phyloP scores from a whole-genome alignment of 2,888 invertebrate species.

The Drosophila ochracea region DNA sequence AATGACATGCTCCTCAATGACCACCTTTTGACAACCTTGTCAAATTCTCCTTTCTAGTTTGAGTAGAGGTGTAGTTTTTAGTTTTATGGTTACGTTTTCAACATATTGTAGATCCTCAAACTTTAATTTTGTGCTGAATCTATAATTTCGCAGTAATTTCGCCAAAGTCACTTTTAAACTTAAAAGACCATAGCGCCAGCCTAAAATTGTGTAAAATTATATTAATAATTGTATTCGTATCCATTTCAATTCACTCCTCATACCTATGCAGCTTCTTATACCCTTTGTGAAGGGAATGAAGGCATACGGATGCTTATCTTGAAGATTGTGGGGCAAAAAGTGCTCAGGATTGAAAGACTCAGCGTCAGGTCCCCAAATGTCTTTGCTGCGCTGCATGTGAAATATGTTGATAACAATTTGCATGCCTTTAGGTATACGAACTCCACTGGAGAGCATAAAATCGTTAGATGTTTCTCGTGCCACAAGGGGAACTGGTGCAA shows the following conservation, averaged over 20 bases:
- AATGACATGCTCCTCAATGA: too few relatives aligned
- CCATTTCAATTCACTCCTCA: not conserved
- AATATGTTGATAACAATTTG: slow-evolving; percentile 18
- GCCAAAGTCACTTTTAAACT: slow-evolving; percentile 16
- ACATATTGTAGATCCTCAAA: slow-evolving; percentile 14
- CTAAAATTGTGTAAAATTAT: not conserved
- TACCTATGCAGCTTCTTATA: slow-evolving; percentile 24
- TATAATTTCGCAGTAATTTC: slow-evolving; percentile 20
- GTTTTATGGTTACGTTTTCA: slow-evolving; percentile 16
- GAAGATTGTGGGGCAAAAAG: slow-evolving; percentile 19
- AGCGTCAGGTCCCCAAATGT: slow-evolving; percentile 25
- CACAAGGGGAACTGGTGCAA: slow-evolving; percentile 22
- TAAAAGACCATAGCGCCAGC: slow-evolving; percentile 19
- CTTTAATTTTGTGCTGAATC: slow-evolving; percentile 18
- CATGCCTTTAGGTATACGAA: slow-evolving; percentile 5
- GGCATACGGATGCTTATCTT: slow-evolving; percentile 14
- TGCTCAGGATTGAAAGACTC: slow-evolving; percentile 19
- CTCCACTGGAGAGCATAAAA: slow-evolving; percentile 11
- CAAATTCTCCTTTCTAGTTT: slow-evolving; percentile 10
- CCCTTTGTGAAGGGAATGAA: slow-evolving; percentile 24
- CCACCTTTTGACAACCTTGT: too few relatives aligned
- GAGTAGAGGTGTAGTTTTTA: slow-evolving; percentile 5
- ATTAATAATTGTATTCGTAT: not conserved
- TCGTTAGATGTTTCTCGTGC: slow-evolving; percentile 1
- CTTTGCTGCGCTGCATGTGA: slow-evolving; percentile 22